Conservation (phyloP, 1,140 invertebrate genomes). For the Drosophila takahashii region DNA sequence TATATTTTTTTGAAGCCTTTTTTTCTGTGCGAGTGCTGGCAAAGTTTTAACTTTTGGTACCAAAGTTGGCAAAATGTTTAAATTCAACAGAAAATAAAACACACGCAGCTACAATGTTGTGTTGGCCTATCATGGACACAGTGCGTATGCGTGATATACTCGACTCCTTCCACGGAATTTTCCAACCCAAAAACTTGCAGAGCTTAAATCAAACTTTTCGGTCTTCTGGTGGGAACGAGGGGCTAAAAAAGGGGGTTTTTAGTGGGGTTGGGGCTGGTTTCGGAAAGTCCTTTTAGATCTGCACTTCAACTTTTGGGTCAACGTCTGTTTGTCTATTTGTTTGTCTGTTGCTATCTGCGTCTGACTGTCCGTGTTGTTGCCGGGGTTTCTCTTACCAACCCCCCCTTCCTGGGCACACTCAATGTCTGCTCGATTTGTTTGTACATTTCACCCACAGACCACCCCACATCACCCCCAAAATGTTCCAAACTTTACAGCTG, state of each 20-base stretch:
- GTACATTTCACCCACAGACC: conserved; percentile 61
- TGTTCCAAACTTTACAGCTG: conserved; percentile 35
- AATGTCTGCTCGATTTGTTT: conserved; percentile 80
- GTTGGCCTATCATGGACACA: conserved; percentile 57
- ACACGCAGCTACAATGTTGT: conserved; percentile 37
- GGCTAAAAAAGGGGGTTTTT: neutral
- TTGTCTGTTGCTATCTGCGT: conserved; percentile 75
- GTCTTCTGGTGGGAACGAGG: neutral
- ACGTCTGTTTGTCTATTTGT: conserved; percentile 80
- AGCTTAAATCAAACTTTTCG: conserved; percentile 79
- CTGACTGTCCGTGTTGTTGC: conserved; percentile 48
- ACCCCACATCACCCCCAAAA: conserved; percentile 12
- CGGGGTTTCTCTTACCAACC: conserved; percentile 33
- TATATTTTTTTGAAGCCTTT: conserved; percentile 22
- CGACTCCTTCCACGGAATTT: conserved; percentile 29
- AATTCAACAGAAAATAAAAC: conserved; percentile 58
- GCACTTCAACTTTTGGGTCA: conserved; percentile 81
- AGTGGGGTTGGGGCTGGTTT: neutral
- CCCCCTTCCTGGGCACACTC: conserved; percentile 27
- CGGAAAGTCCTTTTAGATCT: conserved; percentile 69
- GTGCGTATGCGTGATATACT: conserved; percentile 81
- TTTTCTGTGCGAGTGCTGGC: conserved; percentile 10
- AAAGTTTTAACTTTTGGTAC: conserved; percentile 77
- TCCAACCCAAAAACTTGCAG: conserved; percentile 70
- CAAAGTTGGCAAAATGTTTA: conserved; percentile 78